A percentile compares a stretch with the other conserved stretches of the same genome.
phyloP scores from a whole-genome alignment of 2,113 vertebrate genomes.

The Periophthalmus modestus region DNA sequence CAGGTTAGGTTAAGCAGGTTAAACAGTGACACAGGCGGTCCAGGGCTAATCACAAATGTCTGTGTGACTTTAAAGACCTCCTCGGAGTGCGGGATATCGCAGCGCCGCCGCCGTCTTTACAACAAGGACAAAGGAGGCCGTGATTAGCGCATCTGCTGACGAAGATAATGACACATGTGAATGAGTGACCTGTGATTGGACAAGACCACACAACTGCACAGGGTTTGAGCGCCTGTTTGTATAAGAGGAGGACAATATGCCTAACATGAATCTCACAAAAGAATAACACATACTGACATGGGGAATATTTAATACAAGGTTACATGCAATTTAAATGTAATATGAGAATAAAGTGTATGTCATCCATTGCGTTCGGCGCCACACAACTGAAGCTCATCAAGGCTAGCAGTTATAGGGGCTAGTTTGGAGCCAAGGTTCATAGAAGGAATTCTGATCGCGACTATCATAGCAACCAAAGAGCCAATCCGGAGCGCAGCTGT shows the following conservation, averaged over 20 bases:
- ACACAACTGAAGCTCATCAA: too few relatives aligned
- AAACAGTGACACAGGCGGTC: slow-evolving; percentile 36
- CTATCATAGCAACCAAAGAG: too few relatives aligned
- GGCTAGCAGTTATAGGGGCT: too few relatives aligned
- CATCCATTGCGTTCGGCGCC: too few relatives aligned
- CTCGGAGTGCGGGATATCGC: slow-evolving; percentile 11
- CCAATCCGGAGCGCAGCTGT: too few relatives aligned
- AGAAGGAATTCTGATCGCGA: too few relatives aligned
- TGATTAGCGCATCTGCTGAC: slow-evolving; percentile 24
- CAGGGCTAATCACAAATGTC: slow-evolving; percentile 33
- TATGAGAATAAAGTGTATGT: too few relatives aligned
- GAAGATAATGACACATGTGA: slow-evolving; percentile 32
- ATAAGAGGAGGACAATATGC: not conserved
- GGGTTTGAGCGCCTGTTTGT: not conserved
- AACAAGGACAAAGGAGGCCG: slow-evolving; percentile 22
- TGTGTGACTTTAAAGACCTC: slow-evolving; percentile 15
- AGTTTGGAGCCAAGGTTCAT: too few relatives aligned
- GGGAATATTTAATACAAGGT: not conserved
- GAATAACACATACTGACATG: not conserved
- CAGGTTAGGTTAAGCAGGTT: not conserved
- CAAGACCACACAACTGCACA: not conserved
- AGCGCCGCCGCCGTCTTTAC: not conserved
- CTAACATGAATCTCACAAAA: not conserved
- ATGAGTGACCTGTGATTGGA: slow-evolving; percentile 5
- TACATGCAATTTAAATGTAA: too few relatives aligned